phyloP scores from a whole-genome alignment of 2,797 vertebrate species.

The Pygocentrus nattereri region DNA sequence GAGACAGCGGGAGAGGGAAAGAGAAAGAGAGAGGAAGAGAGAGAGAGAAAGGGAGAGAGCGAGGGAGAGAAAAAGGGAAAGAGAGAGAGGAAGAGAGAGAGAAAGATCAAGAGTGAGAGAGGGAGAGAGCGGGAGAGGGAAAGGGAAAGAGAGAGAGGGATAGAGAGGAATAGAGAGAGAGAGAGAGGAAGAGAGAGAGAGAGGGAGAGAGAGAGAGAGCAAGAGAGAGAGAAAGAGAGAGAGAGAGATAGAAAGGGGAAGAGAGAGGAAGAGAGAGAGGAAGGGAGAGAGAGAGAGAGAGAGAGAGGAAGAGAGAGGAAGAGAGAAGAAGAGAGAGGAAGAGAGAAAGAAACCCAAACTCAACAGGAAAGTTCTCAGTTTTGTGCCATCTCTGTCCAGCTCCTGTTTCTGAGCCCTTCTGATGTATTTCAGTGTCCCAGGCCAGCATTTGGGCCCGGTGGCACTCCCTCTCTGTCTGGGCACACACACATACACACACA shows the following conservation, averaged over 20 bases:
- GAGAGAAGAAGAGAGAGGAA: neutral
- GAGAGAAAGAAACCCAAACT: constrained; percentile 65
- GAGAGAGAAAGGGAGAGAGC: too few species aligned
- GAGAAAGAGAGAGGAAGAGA: too few species aligned
- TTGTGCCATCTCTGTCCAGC: constrained; percentile 55
- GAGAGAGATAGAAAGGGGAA: too few species aligned
- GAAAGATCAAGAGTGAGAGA: constrained; percentile 28
- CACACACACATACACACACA: too few species aligned
- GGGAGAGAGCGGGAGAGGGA: constrained; percentile 30
- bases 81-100: neutral
- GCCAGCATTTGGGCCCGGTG: constrained; percentile 33
- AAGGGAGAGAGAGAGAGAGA: too few species aligned
- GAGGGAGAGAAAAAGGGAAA: constrained; percentile 17
- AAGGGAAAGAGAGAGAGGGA: too few species aligned
- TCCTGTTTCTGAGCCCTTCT: constrained; percentile 37
- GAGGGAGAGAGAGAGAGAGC: too few species aligned
- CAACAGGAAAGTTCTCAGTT: constrained; percentile 76
- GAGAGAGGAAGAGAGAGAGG: too few species aligned
- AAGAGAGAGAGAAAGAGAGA: too few species aligned
- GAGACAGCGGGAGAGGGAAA: too few species aligned
- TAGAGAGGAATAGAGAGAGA: constrained; percentile 33
- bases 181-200: constrained; percentile 2
- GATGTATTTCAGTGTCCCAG: constrained; percentile 27
- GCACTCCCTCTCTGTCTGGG: constrained; percentile 34
- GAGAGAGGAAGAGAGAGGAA: constrained; percentile 44